These are phyloP conservation scores for Gallinago paraguaiae DNA, from an alignment of 2,113 vertebrate genomes.

Conservation along the genomic window DNA sequence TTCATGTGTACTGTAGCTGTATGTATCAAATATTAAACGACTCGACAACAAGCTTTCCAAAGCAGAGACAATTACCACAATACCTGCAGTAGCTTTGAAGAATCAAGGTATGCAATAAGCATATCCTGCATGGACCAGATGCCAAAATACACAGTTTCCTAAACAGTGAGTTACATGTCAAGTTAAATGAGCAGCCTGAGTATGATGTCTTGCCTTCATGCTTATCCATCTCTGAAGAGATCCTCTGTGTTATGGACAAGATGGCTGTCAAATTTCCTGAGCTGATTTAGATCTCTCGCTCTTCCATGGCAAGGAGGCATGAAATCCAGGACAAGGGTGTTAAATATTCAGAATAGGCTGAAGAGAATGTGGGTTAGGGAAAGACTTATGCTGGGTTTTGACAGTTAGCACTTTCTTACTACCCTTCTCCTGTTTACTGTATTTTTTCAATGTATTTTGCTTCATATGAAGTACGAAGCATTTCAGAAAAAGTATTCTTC, in stretches of 20 bases:
- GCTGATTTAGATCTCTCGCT: background rate
- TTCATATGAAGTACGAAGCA: background rate
- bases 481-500: background rate
- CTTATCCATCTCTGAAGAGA: background rate
- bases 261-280: background rate
- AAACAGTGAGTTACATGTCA: background rate
- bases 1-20: background rate
- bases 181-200: background rate
- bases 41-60: background rate
- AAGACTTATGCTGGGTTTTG: background rate
- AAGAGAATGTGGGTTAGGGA: background rate
- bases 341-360: background rate
- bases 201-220: background rate
- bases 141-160: background rate
- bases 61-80: background rate
- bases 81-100: background rate
- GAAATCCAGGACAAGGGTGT: background rate
- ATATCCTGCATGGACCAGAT: background rate
- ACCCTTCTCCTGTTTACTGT: background rate
- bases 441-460: background rate
- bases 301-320: background rate
- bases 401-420: background rate
- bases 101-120: background rate
- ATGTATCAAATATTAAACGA: background rate
- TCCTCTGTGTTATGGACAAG: background rate